Conservation (phyloP, 2,888 invertebrate species). For the Monopis laevigella region DNA sequence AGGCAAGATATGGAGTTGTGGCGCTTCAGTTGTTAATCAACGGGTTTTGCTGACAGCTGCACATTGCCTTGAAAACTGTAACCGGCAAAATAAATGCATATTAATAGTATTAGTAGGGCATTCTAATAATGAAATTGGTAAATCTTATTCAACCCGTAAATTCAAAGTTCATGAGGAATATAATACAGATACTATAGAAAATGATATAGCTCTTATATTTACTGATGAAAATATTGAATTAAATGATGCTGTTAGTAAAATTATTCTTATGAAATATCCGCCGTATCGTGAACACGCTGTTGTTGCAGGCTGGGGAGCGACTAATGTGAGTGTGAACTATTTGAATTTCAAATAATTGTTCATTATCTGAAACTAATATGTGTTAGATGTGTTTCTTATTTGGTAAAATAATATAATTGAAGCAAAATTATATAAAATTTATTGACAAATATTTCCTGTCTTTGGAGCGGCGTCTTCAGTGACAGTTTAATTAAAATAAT, state of each 20-base stretch:
- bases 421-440: too few relatives aligned
- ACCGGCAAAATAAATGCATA: rapidly evolving
- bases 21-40: slow-evolving; percentile 29
- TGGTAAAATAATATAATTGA: too few relatives aligned
- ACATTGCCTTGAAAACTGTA: slow-evolving; percentile 25
- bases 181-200: slow-evolving; percentile 5
- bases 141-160: not conserved
- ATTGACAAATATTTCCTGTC: too few relatives aligned
- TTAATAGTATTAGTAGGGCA: slow-evolving; percentile 20
- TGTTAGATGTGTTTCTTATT: too few relatives aligned
- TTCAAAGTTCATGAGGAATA: slow-evolving; percentile 18
- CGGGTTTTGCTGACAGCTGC: slow-evolving; percentile 27
- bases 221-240: not conserved
- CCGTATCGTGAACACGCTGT: slow-evolving; percentile 16
- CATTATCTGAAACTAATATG: too few relatives aligned
- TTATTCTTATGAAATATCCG: slow-evolving; percentile 19
- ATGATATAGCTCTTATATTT: slow-evolving; percentile 22
- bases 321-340: slow-evolving; percentile 22
- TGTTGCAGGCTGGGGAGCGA: slow-evolving; percentile 26
- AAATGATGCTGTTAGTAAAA: slow-evolving; percentile 16
- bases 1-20: slow-evolving; percentile 21
- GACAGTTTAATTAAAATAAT: too few relatives aligned
- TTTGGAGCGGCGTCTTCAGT: too few relatives aligned
- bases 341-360: too few relatives aligned
- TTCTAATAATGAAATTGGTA: slow-evolving; percentile 18